Base-by-base conservation (phyloP, 2,888 invertebrate species). In the Caenorhabditis angaria region DNA sequence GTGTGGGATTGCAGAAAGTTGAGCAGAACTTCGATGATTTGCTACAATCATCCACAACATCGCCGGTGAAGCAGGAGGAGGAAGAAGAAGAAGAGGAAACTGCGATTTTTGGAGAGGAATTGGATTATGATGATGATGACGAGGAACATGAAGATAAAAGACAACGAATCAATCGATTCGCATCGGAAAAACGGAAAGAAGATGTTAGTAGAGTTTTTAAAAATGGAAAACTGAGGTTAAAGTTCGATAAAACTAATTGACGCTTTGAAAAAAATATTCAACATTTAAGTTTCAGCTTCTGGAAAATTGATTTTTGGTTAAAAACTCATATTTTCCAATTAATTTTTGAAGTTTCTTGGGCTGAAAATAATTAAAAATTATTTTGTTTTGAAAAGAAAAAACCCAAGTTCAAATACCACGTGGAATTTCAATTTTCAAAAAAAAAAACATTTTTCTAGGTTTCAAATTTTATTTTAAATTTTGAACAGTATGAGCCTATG, bases 81-180 rank as follows among this genome's bases (percentile, higher is more conserved):
- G 14, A 27, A 41, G 22, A 64, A 4, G 63, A 24, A 28, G 47
- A 29, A 24, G 32, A 53, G n/a, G 68, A 29, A 8, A 48, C 48
- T 35, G 12, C 27, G 14, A 35, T 35, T 35, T 35, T 10, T 35
- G 70, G 56, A 12, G 78, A 78, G 65, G 78, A 80, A 60, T 27
- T 78, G 54, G 80, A 81, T 56, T 78, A 78, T 55, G 80, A 78
- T 25, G 80, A 80, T 22, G 80, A 81, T 25, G 78, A 80, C 5
- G 72, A 70, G 18, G 74, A 78, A 22, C 72, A 78, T 27, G 68
- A 70, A 1, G 70, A 73, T 59, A 24, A 53, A 14, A 41, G 69
- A 22, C 76, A 78, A 22, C 29, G 73, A 57, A 68, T 70, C 2
- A 67, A 69, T 28, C 70, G 72, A 47, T 78, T 63, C 61, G 64